Evolutionary conservation across 2,797 vertebrate species (phyloP), one percentile per base, ranked within the genome.

Genomic region (Microctenopoma steveboyesi): DNA sequence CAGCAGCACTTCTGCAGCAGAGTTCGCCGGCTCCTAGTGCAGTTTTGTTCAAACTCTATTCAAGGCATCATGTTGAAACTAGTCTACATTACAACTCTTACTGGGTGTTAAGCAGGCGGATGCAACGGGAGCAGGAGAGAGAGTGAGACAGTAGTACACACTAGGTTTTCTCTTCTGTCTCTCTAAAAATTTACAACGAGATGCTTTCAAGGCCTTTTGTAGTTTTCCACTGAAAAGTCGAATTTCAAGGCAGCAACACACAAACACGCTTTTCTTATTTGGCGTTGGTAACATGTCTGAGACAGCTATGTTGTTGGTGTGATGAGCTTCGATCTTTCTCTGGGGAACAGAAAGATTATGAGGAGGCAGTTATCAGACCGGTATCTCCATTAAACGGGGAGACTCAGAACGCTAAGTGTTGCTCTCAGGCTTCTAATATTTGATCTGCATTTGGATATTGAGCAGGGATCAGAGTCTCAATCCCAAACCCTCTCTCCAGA

Each of bases 151-250:
- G 22, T 2, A 22, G 22, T 22, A 22, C 22, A 22, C 22, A 22
- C 45, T 76, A 33, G 59, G 81, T 83, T 89, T 86, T 88, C 90
- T 86, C 88, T 90, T 46, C 48, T 14, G 56, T 51, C 81, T 86
- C 65, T 55, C 22, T 77, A 91, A 90, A 91, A 91, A 93, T 76
- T 64, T 91, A 91, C 86, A 64, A 66, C 86, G 86, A 90, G 78
- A 84, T 78, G 87, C 90, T 78, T 93, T 93, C 87, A 90, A 90
- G 92, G 91, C 89, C 85, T 89, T 86, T 37, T 9, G 37, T 37
- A 37, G 94, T 90, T 92, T 95, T 93, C 93, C 95, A 92, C 92
- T 93, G 86, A 94, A 94, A 92, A 86, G 90, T 91, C 91, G 90
- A 93, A 94, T 94, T 95, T 92, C 93, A 91, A 81, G 52, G 78